Base-by-base conservation (phyloP, 2,888 invertebrate species). In the Thalpophila matura region DNA sequence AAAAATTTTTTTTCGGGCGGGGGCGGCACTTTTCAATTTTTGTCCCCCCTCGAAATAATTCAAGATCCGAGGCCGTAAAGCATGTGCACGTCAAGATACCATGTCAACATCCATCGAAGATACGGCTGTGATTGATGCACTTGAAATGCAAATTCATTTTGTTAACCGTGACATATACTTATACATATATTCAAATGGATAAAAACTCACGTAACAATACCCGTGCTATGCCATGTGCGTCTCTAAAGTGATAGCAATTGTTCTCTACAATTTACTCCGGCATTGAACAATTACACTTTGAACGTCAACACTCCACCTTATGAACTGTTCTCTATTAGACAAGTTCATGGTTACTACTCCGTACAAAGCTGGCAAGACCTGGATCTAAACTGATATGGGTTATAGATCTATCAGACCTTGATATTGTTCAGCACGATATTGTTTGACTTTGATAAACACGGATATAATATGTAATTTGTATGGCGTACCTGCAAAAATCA, bases 251-350 rank as follows among this genome's bases (percentile, higher is more conserved):
- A 59, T 46, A 58, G 10, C 77, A 77, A 77, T 77, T 73, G 74
- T 37, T 62, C 40, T 61, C 69, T 57, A 51, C 65, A 57, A 74
- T 74, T 69, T 64, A 46, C 56, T 51, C 31, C 7, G 31, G n/a
- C 66, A 73, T 61, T 65, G 66, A 62, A 38, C 65, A 76, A 75
- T 75, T 75, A 58, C 50, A 56, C 60, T 61, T 46, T 42, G 60
- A 7, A 76, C 76, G 62, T 78, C 70, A 69, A 54, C 20, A 60
- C 31, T 57, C 38, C 56, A 74, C 58, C 55, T 63, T 20, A 24
- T 47, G 26, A 55, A 38, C 35, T 61, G 7, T 40, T 46, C n/a
- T 62, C 18, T 61, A 54, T 20, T 18, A 27, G 35, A 29, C 74
- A 77, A 68, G 74, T 77, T 77, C 74, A 74, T 0, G 59, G 74